Evolutionary conservation across 2,113 vertebrate genomes (phyloP).

Genomic region (Microtus montanus): DNA sequence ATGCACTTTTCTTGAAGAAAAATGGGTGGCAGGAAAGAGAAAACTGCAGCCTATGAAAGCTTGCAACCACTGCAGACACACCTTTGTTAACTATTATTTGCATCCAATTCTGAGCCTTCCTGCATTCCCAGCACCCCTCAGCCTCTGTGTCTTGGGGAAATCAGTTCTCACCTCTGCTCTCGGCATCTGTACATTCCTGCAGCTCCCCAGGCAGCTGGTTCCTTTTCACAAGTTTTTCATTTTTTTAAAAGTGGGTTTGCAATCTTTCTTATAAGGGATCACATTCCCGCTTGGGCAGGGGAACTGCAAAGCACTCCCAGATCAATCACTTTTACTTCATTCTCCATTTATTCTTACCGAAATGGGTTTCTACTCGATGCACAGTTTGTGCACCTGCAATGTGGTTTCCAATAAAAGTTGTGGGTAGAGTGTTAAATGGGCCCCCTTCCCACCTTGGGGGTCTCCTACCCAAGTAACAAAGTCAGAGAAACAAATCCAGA

Average conservation of each 20-base stretch:
- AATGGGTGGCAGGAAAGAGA: neutral
- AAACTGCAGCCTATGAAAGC: neutral
- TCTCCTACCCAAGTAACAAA: neutral
- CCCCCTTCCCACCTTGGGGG: neutral
- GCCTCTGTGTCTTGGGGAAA: neutral
- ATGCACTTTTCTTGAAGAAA: neutral
- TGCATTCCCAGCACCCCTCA: neutral
- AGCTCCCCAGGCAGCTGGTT: neutral
- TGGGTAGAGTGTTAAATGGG: neutral
- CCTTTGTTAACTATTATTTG: constrained; percentile 40
- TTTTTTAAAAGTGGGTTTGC: neutral
- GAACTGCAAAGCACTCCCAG: neutral
- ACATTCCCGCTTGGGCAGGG: neutral
- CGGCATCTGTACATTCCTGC: neutral
- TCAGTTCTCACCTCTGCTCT: neutral
- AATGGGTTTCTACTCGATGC: neutral
- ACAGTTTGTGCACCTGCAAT: neutral
- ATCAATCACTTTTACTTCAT: constrained; percentile 39
- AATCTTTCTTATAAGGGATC: neutral
- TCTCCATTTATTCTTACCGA: constrained; percentile 15
- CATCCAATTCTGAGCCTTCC: neutral
- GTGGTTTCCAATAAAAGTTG: neutral
- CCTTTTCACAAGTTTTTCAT: neutral
- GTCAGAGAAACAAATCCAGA: neutral
- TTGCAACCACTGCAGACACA: neutral